Conservation (phyloP, 2,797 vertebrate genomes). For the Emys orbicularis region DNA sequence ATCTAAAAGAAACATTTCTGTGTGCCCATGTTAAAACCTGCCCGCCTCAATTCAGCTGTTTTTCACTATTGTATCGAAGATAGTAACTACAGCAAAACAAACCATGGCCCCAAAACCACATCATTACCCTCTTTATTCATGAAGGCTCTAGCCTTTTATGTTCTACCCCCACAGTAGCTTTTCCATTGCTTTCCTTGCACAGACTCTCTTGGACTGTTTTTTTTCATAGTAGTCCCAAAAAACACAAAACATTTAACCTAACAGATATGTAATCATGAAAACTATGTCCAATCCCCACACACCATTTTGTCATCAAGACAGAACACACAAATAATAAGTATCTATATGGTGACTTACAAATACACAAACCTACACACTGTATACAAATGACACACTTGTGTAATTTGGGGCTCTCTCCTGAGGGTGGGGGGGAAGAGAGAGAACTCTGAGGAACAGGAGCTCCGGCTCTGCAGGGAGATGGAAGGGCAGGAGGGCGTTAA, state of each 20-base stretch:
- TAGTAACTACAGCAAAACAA: slow-evolving; percentile 66
- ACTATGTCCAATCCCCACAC: not conserved
- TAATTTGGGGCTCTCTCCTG: not conserved
- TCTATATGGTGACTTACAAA: too few species aligned
- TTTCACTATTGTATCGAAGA: slow-evolving; percentile 62
- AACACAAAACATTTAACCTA: not conserved
- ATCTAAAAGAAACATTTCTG: slow-evolving; percentile 55
- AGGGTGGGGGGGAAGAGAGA: not conserved
- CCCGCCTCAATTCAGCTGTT: slow-evolving; percentile 45
- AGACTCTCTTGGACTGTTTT: not conserved
- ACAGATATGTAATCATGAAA: not conserved
- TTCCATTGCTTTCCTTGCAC: not conserved
- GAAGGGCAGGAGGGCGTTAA: not conserved
- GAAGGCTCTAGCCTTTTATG: slow-evolving; percentile 47
- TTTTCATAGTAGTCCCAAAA: not conserved
- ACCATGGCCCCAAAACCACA: slow-evolving; percentile 60
- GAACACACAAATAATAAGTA: not conserved
- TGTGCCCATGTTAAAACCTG: slow-evolving; percentile 51
- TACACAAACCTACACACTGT: too few species aligned
- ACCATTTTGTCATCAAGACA: not conserved
- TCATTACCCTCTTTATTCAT: slow-evolving; percentile 42
- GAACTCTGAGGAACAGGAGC: not conserved
- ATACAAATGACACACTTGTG: too few species aligned
- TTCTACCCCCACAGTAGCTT: slow-evolving; percentile 36
- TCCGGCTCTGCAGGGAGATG: not conserved